Conservation (phyloP, 1,140 invertebrate species). For the Tetragonula clypearis region DNA sequence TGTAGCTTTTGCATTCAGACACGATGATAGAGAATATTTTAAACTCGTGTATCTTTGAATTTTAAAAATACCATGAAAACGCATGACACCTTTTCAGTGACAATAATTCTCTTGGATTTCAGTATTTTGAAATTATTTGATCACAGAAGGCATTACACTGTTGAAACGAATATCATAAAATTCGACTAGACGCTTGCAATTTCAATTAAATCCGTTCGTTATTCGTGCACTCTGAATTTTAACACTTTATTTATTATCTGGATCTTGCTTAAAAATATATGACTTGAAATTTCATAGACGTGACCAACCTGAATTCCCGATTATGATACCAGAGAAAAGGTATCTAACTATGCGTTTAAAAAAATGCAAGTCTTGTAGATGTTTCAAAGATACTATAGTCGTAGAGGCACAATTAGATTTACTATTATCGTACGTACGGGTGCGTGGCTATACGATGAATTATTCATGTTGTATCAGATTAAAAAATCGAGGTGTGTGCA, state of each 20-base stretch:
- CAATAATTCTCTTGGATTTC: too few relatives aligned
- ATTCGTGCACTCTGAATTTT: background rate
- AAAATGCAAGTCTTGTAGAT: background rate
- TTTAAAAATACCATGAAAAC: background rate
- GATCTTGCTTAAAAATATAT: background rate
- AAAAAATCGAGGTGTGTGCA: slow-evolving; percentile 17
- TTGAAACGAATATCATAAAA: background rate
- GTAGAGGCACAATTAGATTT: slow-evolving; percentile 3
- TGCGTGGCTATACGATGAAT: slow-evolving; percentile 24
- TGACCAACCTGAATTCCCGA: background rate
- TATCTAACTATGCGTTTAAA: background rate
- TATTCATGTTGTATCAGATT: slow-evolving; percentile 36
- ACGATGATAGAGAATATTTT: background rate
- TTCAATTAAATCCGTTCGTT: too few relatives aligned
- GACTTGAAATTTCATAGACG: background rate
- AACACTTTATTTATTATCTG: background rate
- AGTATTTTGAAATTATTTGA: too few relatives aligned
- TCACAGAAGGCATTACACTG: too few relatives aligned
- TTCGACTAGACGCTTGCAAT: background rate
- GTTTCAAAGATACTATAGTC: background rate
- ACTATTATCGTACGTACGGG: background rate
- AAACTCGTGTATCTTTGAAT: background rate
- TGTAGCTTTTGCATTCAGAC: too few relatives aligned
- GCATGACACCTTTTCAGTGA: too few relatives aligned
- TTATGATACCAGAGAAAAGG: background rate